phyloP scores from a whole-genome alignment of 2,113 vertebrate species.

The Paratilapia polleni region DNA sequence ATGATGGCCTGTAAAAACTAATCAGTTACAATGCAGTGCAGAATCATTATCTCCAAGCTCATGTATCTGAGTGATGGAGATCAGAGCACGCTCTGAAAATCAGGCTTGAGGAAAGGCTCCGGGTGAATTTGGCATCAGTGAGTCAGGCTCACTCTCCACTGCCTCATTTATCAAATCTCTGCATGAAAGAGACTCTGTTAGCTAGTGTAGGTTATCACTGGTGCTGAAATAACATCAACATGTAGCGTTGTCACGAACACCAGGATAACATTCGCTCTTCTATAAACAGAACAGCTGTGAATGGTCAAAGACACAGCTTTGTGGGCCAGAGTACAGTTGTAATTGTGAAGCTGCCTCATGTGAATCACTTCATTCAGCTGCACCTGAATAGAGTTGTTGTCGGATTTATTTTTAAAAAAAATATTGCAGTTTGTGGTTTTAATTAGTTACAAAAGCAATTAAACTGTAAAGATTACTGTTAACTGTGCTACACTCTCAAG shows the following conservation, averaged over 20 bases:
- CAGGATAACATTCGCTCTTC: slow-evolving; percentile 27
- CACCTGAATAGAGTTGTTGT: slow-evolving; percentile 56
- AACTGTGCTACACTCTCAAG: background rate
- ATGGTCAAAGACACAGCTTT: slow-evolving; percentile 62
- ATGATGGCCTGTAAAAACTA: background rate
- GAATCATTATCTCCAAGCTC: background rate
- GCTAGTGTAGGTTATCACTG: slow-evolving; percentile 50
- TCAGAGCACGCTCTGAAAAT: background rate
- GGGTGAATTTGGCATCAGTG: slow-evolving; percentile 17
- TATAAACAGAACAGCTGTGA: slow-evolving; percentile 59
- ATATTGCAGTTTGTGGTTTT: slow-evolving; percentile 42
- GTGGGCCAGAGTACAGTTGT: slow-evolving; percentile 43
- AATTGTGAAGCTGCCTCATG: slow-evolving; percentile 37
- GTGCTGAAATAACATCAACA: slow-evolving; percentile 54
- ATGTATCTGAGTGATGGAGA: background rate
- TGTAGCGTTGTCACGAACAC: slow-evolving; percentile 7
- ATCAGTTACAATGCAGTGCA: background rate
- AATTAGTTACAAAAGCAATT: slow-evolving; percentile 49
- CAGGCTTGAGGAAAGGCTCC: background rate
- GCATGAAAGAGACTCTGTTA: slow-evolving; percentile 61
- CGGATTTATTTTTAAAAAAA: background rate
- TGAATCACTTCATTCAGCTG: slow-evolving; percentile 64
- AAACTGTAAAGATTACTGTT: slow-evolving; percentile 14
- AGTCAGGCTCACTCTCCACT: slow-evolving; percentile 12
- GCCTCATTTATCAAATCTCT: slow-evolving; percentile 46